These are phyloP conservation scores for Epinephelus awoara DNA, from an alignment of 2,797 vertebrate species.

Conservation along the genomic window DNA sequence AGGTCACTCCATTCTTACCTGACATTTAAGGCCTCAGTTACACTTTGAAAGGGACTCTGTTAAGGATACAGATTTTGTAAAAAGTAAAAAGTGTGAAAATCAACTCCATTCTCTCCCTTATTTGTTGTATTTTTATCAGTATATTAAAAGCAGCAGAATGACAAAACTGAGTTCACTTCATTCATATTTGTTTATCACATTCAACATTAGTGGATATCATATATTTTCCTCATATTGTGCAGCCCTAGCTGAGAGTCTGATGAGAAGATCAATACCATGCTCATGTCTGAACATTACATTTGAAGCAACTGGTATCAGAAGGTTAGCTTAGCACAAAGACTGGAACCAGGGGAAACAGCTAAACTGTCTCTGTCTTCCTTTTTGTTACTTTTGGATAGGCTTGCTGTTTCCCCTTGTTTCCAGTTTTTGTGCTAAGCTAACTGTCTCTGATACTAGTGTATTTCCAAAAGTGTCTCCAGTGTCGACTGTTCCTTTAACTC, in stretches of 20 bases:
- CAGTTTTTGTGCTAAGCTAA: not conserved
- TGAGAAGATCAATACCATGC: not conserved
- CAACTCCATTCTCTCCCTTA: no score
- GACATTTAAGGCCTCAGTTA: no score
- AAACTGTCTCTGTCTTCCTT: not conserved
- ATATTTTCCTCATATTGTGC: no score
- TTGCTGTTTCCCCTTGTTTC: not conserved
- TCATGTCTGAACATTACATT: not conserved
- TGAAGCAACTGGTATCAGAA: not conserved
- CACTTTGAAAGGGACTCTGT: no score
- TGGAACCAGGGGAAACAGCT: not conserved
- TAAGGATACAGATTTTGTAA: no score
- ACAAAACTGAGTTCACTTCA: no score
- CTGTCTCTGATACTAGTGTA: no score
- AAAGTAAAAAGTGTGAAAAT: no score
- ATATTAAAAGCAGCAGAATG: no score
- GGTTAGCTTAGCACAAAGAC: not conserved
- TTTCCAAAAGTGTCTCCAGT: not conserved
- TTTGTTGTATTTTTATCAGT: not conserved
- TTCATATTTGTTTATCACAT: no score
- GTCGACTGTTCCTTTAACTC: not conserved
- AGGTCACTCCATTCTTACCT: no score
- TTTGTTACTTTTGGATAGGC: not conserved
- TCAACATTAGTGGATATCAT: no score
- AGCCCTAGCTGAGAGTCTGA: not conserved